Conservation (phyloP, 1,140 invertebrate genomes). For the Aphaenogaster ashmeadi region DNA sequence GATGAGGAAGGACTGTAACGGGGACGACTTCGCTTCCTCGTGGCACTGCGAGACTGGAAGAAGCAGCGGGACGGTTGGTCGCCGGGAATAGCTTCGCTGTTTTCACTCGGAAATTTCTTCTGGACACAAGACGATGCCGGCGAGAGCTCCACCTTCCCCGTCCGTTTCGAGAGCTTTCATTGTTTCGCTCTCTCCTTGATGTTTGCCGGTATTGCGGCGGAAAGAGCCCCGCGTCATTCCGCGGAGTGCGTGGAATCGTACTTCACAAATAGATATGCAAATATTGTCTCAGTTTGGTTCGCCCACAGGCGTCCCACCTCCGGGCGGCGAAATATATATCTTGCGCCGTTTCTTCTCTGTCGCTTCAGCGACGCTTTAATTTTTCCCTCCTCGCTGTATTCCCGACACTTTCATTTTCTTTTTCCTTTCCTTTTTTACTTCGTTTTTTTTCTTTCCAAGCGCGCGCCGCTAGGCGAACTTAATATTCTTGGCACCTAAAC, state of each 20-base stretch:
- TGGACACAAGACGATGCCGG: slow-evolving; percentile 65
- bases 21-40: neutral
- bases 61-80: slow-evolving; percentile 37
- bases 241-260: slow-evolving; percentile 58
- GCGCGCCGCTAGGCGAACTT: slow-evolving; percentile 49
- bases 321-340: slow-evolving; percentile 6
- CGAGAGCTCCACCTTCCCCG: slow-evolving; percentile 21
- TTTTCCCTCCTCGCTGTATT: slow-evolving; percentile 17
- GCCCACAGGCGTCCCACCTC: neutral
- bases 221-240: slow-evolving; percentile 47
- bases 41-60: slow-evolving; percentile 31
- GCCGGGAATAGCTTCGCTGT: slow-evolving; percentile 58
- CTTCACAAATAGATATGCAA: slow-evolving; percentile 52
- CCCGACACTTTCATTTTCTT: slow-evolving; percentile 41
- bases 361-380: slow-evolving; percentile 46
- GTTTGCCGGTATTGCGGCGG: slow-evolving; percentile 15
- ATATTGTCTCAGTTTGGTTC: slow-evolving; percentile 45
- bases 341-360: neutral
- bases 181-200: slow-evolving; percentile 53
- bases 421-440: neutral
- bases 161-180: slow-evolving; percentile 55
- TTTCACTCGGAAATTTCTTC: slow-evolving; percentile 73
- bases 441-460: slow-evolving; percentile 16
- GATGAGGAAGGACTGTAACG: slow-evolving; percentile 62
- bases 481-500: slow-evolving; percentile 66